These are phyloP conservation scores for Brienomyrus longianalis DNA, from an alignment of 2,113 vertebrate species.

Conservation along the genomic window DNA sequence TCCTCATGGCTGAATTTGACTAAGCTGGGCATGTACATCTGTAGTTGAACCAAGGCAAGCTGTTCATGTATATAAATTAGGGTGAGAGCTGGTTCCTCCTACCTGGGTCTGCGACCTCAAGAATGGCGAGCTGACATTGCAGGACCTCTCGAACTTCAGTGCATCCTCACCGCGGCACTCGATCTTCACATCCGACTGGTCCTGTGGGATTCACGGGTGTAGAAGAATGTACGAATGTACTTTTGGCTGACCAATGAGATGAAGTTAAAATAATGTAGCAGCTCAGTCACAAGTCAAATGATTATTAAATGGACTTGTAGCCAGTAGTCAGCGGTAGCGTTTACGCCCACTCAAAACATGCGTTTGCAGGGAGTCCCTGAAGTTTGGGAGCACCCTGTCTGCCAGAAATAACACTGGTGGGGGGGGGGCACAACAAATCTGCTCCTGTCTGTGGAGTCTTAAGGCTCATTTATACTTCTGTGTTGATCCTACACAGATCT, in stretches of 20 bases:
- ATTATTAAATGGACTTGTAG: neutral
- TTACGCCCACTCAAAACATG: neutral
- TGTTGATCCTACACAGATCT: neutral
- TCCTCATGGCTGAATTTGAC: neutral
- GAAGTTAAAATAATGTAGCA: neutral
- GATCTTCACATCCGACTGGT: conserved; percentile 73
- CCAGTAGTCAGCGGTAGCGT: neutral
- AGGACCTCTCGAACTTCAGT: conserved; percentile 55
- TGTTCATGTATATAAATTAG: neutral
- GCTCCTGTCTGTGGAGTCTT: too few species aligned
- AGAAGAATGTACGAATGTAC: neutral
- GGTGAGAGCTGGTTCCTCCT: neutral
- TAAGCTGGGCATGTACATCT: neutral
- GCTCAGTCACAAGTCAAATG: neutral
- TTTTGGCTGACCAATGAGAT: neutral
- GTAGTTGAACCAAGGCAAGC: neutral
- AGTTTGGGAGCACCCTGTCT: neutral
- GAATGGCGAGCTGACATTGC: conserved; percentile 83
- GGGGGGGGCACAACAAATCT: too few species aligned
- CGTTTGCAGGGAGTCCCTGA: neutral
- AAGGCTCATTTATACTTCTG: too few species aligned
- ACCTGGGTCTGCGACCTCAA: conserved; percentile 86
- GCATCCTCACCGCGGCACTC: conserved; percentile 66
- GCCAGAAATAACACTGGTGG: too few species aligned
- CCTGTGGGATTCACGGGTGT: conserved; percentile 54